A percentile compares a stretch with the other conserved stretches of the same genome.
These are phyloP conservation scores for Empidonax traillii DNA, from an alignment of 2,113 vertebrate species.

Conservation along the genomic window DNA sequence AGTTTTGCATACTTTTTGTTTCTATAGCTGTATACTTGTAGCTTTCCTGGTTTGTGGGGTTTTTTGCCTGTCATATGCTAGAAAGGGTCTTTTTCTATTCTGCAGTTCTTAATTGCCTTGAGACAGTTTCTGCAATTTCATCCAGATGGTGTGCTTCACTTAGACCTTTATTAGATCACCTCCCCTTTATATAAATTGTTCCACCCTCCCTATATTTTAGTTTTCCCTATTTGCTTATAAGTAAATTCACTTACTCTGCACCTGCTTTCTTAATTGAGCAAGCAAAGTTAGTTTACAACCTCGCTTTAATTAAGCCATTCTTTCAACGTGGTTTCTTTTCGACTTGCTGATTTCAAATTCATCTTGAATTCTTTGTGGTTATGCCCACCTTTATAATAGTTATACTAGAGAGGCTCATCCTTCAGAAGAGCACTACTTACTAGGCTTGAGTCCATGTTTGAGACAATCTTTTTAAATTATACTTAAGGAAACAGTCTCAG, in stretches of 20 bases:
- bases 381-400: not conserved
- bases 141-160: not conserved
- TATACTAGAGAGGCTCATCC: not conserved
- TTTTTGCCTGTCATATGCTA: not conserved
- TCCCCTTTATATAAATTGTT: not conserved
- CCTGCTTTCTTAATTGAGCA: not conserved
- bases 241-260: not conserved
- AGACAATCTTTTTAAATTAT: not conserved
- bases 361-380: not conserved
- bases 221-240: not conserved
- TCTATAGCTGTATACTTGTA: not conserved
- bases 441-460: not conserved
- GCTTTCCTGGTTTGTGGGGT: not conserved
- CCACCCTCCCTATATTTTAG: not conserved
- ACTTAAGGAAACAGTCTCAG: not conserved
- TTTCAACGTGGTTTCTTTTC: not conserved
- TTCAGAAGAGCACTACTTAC: not conserved
- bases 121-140: not conserved
- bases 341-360: not conserved
- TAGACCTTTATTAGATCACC: not conserved
- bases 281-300: not conserved
- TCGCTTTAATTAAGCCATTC: not conserved
- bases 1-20: not conserved
- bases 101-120: not conserved
- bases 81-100: not conserved